phyloP scores from a whole-genome alignment of 2,888 invertebrate genomes.

The Drosophila crucigera region DNA sequence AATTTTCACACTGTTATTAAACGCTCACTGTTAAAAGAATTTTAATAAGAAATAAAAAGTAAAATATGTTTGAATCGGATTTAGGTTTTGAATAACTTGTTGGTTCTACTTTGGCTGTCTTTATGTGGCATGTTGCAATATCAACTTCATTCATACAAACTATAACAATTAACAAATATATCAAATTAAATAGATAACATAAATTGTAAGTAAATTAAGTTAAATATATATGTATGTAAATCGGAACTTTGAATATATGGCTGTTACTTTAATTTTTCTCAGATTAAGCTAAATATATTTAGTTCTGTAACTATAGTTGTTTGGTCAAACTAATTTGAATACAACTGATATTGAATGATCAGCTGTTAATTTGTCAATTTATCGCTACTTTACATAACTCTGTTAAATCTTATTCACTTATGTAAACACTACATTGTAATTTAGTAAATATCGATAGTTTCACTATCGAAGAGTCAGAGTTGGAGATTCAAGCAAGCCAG shows the following conservation, averaged over 20 bases:
- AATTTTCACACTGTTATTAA: background rate
- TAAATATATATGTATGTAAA: background rate
- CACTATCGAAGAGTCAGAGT: too few relatives aligned
- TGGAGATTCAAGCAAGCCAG: too few relatives aligned
- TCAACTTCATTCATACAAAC: slow-evolving; percentile 32
- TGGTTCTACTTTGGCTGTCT: background rate
- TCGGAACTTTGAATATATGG: background rate
- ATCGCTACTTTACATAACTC: too few relatives aligned
- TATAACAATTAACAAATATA: background rate
- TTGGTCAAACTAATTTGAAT: too few relatives aligned
- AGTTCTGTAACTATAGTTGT: too few relatives aligned
- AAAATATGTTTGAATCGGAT: background rate
- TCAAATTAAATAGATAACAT: background rate
- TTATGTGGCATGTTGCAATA: slow-evolving; percentile 33
- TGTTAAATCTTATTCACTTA: too few relatives aligned
- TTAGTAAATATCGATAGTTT: too few relatives aligned
- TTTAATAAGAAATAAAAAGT: background rate
- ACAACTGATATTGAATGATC: too few relatives aligned
- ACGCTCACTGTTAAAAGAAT: background rate
- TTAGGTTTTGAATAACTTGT: background rate
- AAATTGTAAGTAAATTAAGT: background rate
- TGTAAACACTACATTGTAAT: too few relatives aligned
- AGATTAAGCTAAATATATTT: background rate
- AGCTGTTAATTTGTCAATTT: too few relatives aligned
- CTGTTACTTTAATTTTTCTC: fast-evolving